phyloP scores from a whole-genome alignment of 2,797 vertebrate genomes.

The Liasis olivaceus region DNA sequence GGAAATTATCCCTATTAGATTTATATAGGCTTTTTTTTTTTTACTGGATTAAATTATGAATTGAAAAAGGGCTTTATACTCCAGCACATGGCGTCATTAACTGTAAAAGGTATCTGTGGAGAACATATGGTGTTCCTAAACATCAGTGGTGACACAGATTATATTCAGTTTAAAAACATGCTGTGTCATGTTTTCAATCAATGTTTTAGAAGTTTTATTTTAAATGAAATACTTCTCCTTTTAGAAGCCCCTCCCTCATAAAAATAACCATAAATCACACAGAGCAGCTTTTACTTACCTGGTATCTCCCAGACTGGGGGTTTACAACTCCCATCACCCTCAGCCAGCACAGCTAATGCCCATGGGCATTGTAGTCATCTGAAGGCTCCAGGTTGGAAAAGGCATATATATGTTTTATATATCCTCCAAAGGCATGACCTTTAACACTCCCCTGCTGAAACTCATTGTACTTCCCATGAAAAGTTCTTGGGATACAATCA shows the following conservation, averaged over 20 bases:
- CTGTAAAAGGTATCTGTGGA: neutral
- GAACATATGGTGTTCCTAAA: neutral
- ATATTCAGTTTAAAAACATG: neutral
- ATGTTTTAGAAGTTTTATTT: neutral
- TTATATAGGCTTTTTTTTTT: neutral
- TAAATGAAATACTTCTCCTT: neutral
- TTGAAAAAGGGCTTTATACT: accelerated
- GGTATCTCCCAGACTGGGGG: neutral
- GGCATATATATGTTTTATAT: neutral
- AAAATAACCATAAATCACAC: neutral
- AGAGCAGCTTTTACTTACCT: neutral
- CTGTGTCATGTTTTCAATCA: neutral
- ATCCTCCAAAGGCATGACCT: neutral
- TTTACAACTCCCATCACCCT: neutral
- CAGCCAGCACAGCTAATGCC: neutral
- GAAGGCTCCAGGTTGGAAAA: neutral
- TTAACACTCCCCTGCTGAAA: neutral
- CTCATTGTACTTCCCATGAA: neutral
- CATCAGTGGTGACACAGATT: neutral
- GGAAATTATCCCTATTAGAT: neutral
- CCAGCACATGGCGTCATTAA: accelerated
- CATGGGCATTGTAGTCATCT: neutral
- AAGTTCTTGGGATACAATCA: constrained; percentile 17
- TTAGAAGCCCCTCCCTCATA: neutral
- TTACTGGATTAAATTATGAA: neutral